phyloP scores from a whole-genome alignment of 2,888 invertebrate genomes.

The Phorcus lineatus region DNA sequence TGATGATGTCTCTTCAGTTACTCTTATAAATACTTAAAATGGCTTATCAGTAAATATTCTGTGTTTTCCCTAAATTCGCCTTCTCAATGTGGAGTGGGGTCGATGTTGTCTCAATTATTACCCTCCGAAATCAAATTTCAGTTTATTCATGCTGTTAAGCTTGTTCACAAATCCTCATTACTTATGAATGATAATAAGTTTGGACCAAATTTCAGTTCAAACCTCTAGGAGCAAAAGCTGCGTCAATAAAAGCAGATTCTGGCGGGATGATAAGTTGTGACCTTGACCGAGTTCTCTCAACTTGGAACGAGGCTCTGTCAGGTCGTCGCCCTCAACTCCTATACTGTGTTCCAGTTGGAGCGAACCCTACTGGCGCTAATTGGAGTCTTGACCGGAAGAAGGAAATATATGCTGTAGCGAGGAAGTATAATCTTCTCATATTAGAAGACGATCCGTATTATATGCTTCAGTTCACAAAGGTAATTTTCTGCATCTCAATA shows the following conservation, averaged over 20 bases:
- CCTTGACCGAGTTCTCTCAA: background rate
- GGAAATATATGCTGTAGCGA: background rate
- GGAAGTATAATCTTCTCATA: background rate
- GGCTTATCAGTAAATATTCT: too few relatives aligned
- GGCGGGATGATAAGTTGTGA: background rate
- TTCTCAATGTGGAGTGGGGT: too few relatives aligned
- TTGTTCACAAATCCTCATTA: background rate
- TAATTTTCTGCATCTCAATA: too few relatives aligned
- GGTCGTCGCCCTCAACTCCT: background rate
- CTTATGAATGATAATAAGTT: too few relatives aligned
- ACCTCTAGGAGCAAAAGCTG: background rate
- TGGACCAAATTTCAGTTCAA: too few relatives aligned
- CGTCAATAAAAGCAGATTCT: background rate
- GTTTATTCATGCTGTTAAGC: background rate
- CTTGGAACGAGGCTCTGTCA: background rate
- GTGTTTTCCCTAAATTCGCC: too few relatives aligned
- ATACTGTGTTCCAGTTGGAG: slow-evolving; percentile 9
- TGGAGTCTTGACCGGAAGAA: background rate
- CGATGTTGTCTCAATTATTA: too few relatives aligned
- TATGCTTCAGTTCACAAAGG: background rate
- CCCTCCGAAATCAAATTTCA: too few relatives aligned
- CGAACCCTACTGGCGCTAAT: slow-evolving; percentile 2
- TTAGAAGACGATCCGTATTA: slow-evolving; percentile 3
- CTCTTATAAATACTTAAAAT: too few relatives aligned
- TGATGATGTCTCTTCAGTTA: too few relatives aligned